Evolutionary conservation across 2,797 vertebrate genomes (phyloP).

Genomic region (Lagocephalus sceleratus): DNA sequence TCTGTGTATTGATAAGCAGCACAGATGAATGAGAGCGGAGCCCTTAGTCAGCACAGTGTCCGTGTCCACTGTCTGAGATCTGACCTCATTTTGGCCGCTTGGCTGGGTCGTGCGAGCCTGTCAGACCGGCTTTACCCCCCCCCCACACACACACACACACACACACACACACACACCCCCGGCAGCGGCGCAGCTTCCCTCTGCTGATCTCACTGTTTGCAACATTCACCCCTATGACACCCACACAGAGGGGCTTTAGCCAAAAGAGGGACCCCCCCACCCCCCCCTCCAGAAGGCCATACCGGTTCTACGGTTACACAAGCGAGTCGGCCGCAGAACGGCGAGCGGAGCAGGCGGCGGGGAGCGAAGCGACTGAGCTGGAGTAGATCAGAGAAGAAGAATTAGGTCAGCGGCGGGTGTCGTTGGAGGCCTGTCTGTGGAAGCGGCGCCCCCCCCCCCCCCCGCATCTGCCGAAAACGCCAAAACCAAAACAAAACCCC

Average conservation of each 20-base stretch:
- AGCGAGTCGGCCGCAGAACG: neutral
- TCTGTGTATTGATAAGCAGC: constrained; percentile 69
- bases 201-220: constrained; percentile 31
- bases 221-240: constrained; percentile 5
- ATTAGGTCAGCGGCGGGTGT: constrained; percentile 23
- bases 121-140: constrained; percentile 39
- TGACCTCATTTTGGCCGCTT: constrained; percentile 67
- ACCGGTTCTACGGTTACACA: no score
- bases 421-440: constrained; percentile 12
- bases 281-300: neutral
- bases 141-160: no score
- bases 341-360: constrained; percentile 20
- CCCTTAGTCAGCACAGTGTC: constrained; percentile 69
- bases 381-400: constrained; percentile 31
- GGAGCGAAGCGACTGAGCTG: constrained; percentile 30
- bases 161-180: no score
- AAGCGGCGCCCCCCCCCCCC: neutral
- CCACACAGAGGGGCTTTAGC: neutral
- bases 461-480: neutral
- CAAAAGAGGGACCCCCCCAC: neutral
- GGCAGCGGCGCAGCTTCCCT: constrained; percentile 21
- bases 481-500: neutral
- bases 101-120: constrained; percentile 39
- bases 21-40: constrained; percentile 60
- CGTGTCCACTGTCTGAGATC: constrained; percentile 60